Evolutionary conservation across 2,888 invertebrate species (phyloP), one percentile per base, ranked within the genome.

Genomic region (Melanostoma mellinum): DNA sequence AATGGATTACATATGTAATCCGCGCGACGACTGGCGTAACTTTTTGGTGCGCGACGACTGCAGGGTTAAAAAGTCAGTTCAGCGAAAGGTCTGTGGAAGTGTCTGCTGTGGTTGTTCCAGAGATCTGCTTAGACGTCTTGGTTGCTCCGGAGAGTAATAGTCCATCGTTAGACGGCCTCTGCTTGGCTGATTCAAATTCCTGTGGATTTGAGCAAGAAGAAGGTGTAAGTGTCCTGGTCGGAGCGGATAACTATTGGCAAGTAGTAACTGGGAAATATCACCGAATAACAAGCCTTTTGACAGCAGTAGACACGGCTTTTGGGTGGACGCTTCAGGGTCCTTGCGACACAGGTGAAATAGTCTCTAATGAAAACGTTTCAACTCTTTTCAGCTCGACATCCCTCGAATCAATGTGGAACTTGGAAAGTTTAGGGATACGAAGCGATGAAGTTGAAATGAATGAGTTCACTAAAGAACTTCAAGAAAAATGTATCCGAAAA

Each of bases 391-490:
- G 53, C 35, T 55, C 44, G 9, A 9, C 40, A 2, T 42, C 30
- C 6, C 8, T 5, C 6, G 48, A 50, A 20, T 20, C 8, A 30
- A 50, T 50, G 48, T 50, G 48, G 48, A 50, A 50, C 2, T n/a
- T 30, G 32, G 48, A 50, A 32, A 50, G 6, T 6, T n/a, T 50
- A 32, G 44, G 53, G 6, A 56, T 56, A 10, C 55, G 53, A 30
- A 10, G 42, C 33, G 48, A 68, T 8, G 30, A 48, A 4, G 4
- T 46, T 5, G 56, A 68, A 36, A 33, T 33, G 36, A 33, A 46
- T 4, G n/a, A 55, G 1, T 68, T 56, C 9, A 56, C 68, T 9
- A 35, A 68, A 42, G 42, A 53, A 46, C 46, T 68, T 9, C 40
- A 56, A 9, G 6, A 35, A n/a, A 56, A 40, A 30, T 42, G 58